Evolutionary conservation across 23 tunicate species (phyloP).

Genomic region (Corella eumyota): DNA sequence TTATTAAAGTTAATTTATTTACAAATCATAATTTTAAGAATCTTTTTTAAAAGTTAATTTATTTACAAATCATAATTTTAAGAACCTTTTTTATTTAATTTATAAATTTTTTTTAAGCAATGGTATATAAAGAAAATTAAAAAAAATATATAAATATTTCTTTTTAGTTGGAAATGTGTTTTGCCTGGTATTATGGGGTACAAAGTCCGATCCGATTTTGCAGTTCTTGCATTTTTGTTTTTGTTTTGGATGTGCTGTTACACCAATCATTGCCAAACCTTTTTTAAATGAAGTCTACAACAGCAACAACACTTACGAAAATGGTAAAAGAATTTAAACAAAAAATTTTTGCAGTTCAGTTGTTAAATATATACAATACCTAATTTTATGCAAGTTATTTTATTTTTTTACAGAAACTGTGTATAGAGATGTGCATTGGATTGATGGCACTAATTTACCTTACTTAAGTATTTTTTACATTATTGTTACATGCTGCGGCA

Average conservation of each 20-base stretch:
- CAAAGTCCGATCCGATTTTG: constrained; percentile 37
- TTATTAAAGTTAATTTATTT: too few species aligned
- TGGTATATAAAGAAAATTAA: background rate
- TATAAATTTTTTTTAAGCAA: too few species aligned
- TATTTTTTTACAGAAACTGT: background rate
- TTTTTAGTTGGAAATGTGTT: constrained; percentile 70
- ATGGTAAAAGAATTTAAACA: too few species aligned
- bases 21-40: too few species aligned
- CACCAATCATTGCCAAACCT: constrained; percentile 61
- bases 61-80: too few species aligned
- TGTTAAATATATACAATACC: too few species aligned
- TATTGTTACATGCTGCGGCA: background rate
- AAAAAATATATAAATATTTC: background rate
- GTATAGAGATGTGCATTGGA: background rate
- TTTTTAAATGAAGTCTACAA: constrained; percentile 38
- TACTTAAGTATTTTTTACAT: constrained; percentile 3
- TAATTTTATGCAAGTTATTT: too few species aligned
- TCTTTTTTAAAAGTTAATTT: too few species aligned
- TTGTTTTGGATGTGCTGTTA: constrained; percentile 51
- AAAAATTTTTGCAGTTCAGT: too few species aligned
- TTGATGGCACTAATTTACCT: background rate
- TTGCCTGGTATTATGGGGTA: constrained; percentile 65
- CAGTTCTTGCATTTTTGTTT: constrained; percentile 70
- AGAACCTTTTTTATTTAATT: too few species aligned
- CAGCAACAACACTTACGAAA: background rate